Evolutionary conservation across 2,888 invertebrate genomes (phyloP).

Genomic region (Eupithecia subumbrata): DNA sequence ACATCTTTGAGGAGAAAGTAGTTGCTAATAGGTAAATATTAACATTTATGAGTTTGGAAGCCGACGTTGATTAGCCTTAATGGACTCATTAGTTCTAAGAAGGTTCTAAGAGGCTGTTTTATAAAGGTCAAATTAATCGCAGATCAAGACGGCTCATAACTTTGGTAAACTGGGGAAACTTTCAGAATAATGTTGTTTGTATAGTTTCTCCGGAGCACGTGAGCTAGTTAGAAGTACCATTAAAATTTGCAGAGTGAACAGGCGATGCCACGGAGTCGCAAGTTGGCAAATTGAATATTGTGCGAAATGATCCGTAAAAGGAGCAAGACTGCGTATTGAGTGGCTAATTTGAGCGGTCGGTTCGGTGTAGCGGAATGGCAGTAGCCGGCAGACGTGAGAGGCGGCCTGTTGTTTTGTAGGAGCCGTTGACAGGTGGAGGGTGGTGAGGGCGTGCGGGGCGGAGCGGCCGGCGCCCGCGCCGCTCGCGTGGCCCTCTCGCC

Average conservation of each 20-base stretch:
- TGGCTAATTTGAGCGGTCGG: conserved; percentile 56
- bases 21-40: conserved; percentile 6
- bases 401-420: conserved; percentile 57
- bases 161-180: not conserved
- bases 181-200: not conserved
- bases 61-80: conserved; percentile 3
- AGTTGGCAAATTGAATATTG: conserved; percentile 55
- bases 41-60: conserved; percentile 16
- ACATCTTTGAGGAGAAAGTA: conserved; percentile 3
- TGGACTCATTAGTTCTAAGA: conserved; percentile 9
- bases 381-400: conserved; percentile 50
- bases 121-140: conserved; percentile 7
- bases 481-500: conserved; percentile 82
- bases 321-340: conserved; percentile 54
- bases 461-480: conserved; percentile 71
- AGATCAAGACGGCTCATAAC: not conserved
- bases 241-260: conserved; percentile 56
- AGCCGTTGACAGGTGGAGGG: conserved; percentile 67
- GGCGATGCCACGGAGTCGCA: conserved; percentile 35
- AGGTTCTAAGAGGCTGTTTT: conserved; percentile 3
- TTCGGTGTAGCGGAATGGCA: conserved; percentile 42
- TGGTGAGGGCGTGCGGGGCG: conserved; percentile 56
- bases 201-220: conserved; percentile 10
- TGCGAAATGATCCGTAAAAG: conserved; percentile 58
- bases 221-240: conserved; percentile 47